These are phyloP conservation scores for Pipistrellus nathusii DNA, from an alignment of 2,797 vertebrate species.

Conservation along the genomic window DNA sequence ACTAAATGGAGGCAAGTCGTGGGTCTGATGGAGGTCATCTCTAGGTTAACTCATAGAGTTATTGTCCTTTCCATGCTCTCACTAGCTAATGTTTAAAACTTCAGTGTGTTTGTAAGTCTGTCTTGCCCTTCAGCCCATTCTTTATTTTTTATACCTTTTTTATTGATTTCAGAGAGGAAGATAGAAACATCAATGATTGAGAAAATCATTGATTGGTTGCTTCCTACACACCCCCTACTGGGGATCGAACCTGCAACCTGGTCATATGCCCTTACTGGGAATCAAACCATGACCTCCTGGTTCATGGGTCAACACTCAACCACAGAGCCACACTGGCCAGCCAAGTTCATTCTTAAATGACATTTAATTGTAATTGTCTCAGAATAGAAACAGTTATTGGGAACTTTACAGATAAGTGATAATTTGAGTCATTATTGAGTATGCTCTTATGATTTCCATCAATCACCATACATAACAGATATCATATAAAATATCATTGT, in stretches of 20 bases:
- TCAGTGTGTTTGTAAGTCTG: background rate
- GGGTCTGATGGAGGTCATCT: background rate
- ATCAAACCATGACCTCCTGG: too few relatives aligned
- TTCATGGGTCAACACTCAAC: too few relatives aligned
- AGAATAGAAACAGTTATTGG: background rate
- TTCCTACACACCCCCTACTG: too few relatives aligned
- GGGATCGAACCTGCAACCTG: too few relatives aligned
- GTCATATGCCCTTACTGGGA: too few relatives aligned
- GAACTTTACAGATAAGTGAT: background rate
- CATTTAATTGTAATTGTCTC: background rate
- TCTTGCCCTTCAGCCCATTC: background rate
- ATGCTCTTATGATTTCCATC: background rate
- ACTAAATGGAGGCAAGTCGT: background rate
- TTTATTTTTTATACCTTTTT: background rate
- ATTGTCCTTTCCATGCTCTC: background rate
- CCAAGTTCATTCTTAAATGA: background rate
- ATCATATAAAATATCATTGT: background rate
- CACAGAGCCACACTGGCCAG: too few relatives aligned
- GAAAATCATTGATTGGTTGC: too few relatives aligned
- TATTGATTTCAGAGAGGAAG: too few relatives aligned
- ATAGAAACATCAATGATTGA: too few relatives aligned
- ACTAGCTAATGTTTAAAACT: background rate
- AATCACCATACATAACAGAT: background rate
- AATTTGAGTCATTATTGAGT: conserved; percentile 1
- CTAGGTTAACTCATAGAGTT: background rate